A percentile compares a stretch with the other conserved stretches of the same genome.
These are phyloP conservation scores for Hippasteria phrygiana DNA, from an alignment of 53 echinoderm and acorn worm species.

Conservation along the genomic window DNA sequence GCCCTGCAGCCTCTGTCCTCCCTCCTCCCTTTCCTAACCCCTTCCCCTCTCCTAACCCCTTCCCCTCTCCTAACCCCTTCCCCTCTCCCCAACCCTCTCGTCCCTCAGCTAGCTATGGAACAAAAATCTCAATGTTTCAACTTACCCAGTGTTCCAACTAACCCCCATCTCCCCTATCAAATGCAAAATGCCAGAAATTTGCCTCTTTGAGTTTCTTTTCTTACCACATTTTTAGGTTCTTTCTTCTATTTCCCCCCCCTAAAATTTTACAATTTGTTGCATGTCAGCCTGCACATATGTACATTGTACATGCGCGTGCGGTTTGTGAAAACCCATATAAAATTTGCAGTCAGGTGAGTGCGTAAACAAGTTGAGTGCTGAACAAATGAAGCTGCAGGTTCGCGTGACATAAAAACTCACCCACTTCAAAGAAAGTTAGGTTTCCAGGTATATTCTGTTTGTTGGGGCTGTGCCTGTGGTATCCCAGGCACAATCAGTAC, in stretches of 20 bases:
- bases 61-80: too few species aligned
- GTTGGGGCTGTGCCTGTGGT: conserved; percentile 1
- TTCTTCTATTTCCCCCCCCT: background rate
- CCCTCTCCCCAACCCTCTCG: too few species aligned
- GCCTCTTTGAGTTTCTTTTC: too few species aligned
- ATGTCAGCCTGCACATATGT: too few species aligned
- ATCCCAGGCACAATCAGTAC: background rate
- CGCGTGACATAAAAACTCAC: background rate
- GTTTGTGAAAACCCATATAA: background rate
- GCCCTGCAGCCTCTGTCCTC: too few species aligned
- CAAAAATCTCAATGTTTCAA: too few species aligned
- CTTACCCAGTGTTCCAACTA: too few species aligned
- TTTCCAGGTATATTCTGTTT: conserved; percentile 44
- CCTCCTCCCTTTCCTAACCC: too few species aligned
- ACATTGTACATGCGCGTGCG: background rate
- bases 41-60: too few species aligned
- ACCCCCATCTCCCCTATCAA: too few species aligned
- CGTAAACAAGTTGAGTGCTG: conserved; percentile 24
- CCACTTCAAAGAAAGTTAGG: background rate
- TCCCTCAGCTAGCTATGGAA: too few species aligned
- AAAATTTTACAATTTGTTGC: background rate
- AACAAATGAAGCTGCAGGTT: conserved; percentile 26
- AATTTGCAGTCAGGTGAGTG: conserved; percentile 11
- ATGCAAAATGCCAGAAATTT: too few species aligned
- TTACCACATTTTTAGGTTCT: background rate